phyloP scores from a whole-genome alignment of 2,797 vertebrate genomes.

The Scyliorhinus canicula region DNA sequence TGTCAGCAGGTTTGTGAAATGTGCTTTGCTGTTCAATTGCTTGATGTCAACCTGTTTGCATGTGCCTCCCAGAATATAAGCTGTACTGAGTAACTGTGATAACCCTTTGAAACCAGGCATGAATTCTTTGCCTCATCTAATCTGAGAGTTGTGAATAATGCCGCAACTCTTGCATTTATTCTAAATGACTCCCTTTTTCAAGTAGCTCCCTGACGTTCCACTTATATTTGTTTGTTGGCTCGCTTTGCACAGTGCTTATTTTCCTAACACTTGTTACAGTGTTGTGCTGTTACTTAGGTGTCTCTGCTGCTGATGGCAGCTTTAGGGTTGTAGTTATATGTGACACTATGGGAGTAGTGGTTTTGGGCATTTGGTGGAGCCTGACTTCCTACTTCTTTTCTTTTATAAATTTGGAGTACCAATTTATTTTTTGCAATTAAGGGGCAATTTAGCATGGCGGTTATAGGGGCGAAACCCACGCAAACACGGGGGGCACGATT shows the following conservation, averaged over 20 bases:
- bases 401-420: too few relatives aligned
- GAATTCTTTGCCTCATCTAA: neutral
- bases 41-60: neutral
- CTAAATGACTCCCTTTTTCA: neutral
- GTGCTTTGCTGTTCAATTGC: neutral
- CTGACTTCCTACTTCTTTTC: neutral
- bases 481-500: too few relatives aligned
- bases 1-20: neutral
- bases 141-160: neutral
- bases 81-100: neutral
- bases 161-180: neutral
- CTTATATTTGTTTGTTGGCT: neutral
- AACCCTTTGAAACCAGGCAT: neutral
- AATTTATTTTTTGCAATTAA: too few relatives aligned
- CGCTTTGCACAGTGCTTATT: neutral
- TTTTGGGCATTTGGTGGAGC: neutral
- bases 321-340: neutral
- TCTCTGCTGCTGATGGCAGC: neutral
- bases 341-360: neutral
- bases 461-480: too few relatives aligned
- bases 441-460: too few relatives aligned
- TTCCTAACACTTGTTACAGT: neutral
- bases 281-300: neutral
- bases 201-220: neutral
- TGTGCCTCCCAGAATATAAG: neutral